Evolutionary conservation across 35 echinoderm and acorn worm species (phyloP).

Genomic region (Patiria miniata): DNA sequence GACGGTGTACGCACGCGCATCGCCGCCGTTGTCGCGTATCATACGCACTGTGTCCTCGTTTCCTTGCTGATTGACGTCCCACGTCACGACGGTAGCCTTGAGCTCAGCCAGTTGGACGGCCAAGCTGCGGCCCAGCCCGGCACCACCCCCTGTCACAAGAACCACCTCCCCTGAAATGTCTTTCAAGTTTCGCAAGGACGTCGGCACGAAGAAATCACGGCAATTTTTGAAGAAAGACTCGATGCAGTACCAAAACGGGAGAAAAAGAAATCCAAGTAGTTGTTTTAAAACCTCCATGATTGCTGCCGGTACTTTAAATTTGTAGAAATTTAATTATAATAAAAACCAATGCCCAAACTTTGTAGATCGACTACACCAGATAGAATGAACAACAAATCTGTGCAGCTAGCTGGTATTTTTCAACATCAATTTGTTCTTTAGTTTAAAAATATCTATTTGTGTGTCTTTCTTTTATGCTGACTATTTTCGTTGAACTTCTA

Average conservation of each 20-base stretch:
- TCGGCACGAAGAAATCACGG: slow-evolving; percentile 12
- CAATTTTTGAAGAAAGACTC: background rate
- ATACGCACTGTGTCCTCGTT: slow-evolving; percentile 49
- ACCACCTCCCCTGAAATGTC: slow-evolving; percentile 67
- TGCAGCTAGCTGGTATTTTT: no score
- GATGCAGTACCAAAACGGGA: background rate
- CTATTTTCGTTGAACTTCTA: no score
- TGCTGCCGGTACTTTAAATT: no score
- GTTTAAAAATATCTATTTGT: no score
- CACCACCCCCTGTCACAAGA: slow-evolving; percentile 60
- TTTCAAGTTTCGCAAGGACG: slow-evolving; percentile 29
- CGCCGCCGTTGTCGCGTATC: slow-evolving; percentile 54
- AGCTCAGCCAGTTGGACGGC: slow-evolving; percentile 66
- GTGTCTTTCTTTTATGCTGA: no score
- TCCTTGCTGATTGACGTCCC: slow-evolving; percentile 56
- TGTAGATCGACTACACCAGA: no score
- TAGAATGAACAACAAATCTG: no score
- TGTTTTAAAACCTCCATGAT: no score
- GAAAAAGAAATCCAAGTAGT: background rate
- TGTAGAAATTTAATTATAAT: no score
- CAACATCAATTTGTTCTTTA: no score
- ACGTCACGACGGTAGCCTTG: slow-evolving; percentile 50
- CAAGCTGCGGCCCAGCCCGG: slow-evolving; percentile 57
- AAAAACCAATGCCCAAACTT: no score
- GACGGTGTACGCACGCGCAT: slow-evolving; percentile 60